Conservation (phyloP, 2,888 invertebrate genomes). For the Achlya flavicornis region DNA sequence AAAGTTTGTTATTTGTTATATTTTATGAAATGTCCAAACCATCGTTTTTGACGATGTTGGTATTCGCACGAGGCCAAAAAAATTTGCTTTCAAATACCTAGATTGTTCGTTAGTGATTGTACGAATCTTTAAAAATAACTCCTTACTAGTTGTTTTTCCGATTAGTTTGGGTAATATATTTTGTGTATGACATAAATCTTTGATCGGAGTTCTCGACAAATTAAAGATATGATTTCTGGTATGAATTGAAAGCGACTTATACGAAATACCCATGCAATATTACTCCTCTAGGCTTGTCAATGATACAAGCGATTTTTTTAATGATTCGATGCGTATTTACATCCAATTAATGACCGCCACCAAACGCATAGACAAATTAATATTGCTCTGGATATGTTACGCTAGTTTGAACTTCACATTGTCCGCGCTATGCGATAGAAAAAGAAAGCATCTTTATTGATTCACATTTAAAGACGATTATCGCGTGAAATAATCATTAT, state of each 20-base stretch:
- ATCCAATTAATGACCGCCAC: constrained; percentile 65
- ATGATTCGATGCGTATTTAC: constrained; percentile 45
- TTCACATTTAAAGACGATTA: constrained; percentile 56
- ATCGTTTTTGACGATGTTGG: no score
- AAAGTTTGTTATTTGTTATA: no score
- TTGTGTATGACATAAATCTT: not conserved
- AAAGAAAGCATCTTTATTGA: constrained; percentile 56
- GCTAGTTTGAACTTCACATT: constrained; percentile 57
- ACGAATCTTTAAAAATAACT: no score
- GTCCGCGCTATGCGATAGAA: constrained; percentile 69
- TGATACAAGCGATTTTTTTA: constrained; percentile 46
- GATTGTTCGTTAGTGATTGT: no score
- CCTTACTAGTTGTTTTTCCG: no score
- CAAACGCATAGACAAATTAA: constrained; percentile 66
- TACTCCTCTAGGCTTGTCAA: constrained; percentile 64
- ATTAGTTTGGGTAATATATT: no score
- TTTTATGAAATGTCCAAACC: no score
- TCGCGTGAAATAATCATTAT: constrained; percentile 32
- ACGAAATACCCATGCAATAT: constrained; percentile 79
- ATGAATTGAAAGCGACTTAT: constrained; percentile 47
- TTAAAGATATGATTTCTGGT: not conserved
- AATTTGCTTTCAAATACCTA: no score
- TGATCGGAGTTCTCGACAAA: not conserved
- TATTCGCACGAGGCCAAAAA: no score
- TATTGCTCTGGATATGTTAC: constrained; percentile 77